A percentile compares a stretch with the other conserved stretches of the same genome.
phyloP scores from a whole-genome alignment of 2,113 vertebrate species.

The Bungarus multicinctus region DNA sequence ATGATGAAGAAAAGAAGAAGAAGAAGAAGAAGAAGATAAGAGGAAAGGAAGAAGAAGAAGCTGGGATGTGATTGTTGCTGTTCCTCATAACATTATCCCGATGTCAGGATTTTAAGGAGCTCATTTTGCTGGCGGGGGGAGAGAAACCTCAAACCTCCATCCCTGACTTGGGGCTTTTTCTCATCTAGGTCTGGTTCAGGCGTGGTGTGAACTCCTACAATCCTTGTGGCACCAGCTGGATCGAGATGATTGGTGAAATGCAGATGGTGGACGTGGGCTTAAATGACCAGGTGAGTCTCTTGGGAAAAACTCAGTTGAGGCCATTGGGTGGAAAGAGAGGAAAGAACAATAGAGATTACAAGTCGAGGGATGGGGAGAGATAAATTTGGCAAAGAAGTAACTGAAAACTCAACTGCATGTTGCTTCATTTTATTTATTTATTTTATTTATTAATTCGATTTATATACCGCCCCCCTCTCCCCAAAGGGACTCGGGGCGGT shows the following conservation, averaged over 20 bases:
- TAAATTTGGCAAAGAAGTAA: not conserved
- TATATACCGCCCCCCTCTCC: too few species aligned
- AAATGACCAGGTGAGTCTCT: slow-evolving; percentile 85
- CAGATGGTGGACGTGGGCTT: slow-evolving; percentile 90
- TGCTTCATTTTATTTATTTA: too few species aligned
- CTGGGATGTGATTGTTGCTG: not conserved
- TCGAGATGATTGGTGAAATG: slow-evolving; percentile 96
- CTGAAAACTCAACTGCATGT: not conserved
- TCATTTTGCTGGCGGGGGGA: not conserved
- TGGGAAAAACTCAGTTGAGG: too few species aligned
- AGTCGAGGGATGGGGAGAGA: not conserved
- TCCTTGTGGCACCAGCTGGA: slow-evolving; percentile 93
- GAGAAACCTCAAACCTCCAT: too few species aligned
- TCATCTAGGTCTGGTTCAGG: slow-evolving; percentile 92
- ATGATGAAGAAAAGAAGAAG: too few species aligned
- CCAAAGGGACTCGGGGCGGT: too few species aligned
- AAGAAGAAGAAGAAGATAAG: too few species aligned
- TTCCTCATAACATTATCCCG: not conserved
- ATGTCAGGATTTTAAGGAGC: too few species aligned
- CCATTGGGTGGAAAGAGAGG: not conserved
- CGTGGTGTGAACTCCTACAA: slow-evolving; percentile 93
- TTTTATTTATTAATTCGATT: too few species aligned
- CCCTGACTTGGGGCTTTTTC: not conserved
- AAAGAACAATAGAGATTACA: not conserved
- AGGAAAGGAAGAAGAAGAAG: too few species aligned